Conservation (phyloP, 1,140 invertebrate species). For the Lutraria rhynchaena region DNA sequence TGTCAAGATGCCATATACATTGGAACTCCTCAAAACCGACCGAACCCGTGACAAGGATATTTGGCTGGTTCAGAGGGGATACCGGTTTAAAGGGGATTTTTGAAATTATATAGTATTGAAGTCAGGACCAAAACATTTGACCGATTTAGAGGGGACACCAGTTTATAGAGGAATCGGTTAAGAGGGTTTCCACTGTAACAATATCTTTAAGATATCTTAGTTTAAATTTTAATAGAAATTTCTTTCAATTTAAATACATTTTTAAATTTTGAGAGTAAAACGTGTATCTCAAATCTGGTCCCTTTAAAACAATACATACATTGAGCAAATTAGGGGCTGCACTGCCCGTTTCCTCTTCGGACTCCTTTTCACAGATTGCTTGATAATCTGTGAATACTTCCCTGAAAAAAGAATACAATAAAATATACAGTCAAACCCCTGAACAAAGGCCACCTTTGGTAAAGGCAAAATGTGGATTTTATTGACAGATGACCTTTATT, state of each 20-base stretch:
- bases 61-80: not conserved
- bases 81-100: not conserved
- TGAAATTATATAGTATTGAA: too few relatives aligned
- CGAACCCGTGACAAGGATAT: not conserved
- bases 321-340: slow-evolving; percentile 62
- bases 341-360: slow-evolving; percentile 42
- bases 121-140: too few relatives aligned
- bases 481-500: too few relatives aligned
- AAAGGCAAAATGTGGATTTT: too few relatives aligned
- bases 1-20: not conserved
- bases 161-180: not conserved
- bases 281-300: not conserved
- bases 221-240: not conserved
- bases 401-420: slow-evolving; percentile 41
- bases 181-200: not conserved
- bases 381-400: slow-evolving; percentile 66
- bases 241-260: not conserved
- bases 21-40: not conserved
- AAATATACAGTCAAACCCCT: too few relatives aligned
- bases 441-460: too few relatives aligned
- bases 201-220: not conserved
- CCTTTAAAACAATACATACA: slow-evolving; percentile 52
- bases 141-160: too few relatives aligned
- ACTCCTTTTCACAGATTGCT: slow-evolving; percentile 57
- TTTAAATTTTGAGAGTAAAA: not conserved